Conservation (phyloP, 92 coral and sea anemone species). For the Porites rus region DNA sequence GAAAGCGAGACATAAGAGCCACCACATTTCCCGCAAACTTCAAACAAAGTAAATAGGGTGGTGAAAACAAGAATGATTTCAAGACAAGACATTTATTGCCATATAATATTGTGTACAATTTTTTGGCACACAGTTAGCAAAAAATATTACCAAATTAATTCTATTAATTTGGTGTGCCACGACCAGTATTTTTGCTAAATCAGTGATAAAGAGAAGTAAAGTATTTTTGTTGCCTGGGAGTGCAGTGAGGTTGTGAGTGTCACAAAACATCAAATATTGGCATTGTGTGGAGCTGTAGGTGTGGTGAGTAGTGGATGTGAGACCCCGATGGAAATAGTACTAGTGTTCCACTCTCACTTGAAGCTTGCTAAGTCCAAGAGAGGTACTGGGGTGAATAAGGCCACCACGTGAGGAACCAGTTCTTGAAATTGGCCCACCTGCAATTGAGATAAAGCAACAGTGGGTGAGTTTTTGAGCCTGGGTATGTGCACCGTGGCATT, state of each 20-base stretch:
- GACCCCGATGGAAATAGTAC: conserved; percentile 30
- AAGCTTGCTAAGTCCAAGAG: background rate
- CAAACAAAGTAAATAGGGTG: too few species aligned
- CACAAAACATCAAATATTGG: conserved; percentile 51
- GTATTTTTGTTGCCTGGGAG: conserved; percentile 49
- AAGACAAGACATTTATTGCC: too few species aligned
- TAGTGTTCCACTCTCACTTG: conserved; percentile 30
- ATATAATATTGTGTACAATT: too few species aligned
- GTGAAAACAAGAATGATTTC: too few species aligned
- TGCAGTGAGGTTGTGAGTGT: conserved; percentile 2
- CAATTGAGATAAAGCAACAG: conserved; percentile 70
- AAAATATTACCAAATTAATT: too few species aligned
- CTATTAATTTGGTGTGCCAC: too few species aligned
- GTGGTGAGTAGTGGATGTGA: conserved; percentile 38
- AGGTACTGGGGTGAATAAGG: too few species aligned
- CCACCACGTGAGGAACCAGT: conserved; percentile 40
- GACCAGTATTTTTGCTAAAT: conserved; percentile 5
- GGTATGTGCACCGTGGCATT: conserved; percentile 42
- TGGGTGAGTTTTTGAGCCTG: background rate
- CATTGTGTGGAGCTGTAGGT: conserved; percentile 68
- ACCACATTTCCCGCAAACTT: too few species aligned
- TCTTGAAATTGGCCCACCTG: conserved; percentile 46
- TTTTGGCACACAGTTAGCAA: too few species aligned
- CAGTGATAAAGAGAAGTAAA: conserved; percentile 39
- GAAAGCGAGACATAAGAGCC: too few species aligned